These are phyloP conservation scores for Spodoptera littoralis DNA, from an alignment of 2,888 invertebrate genomes.

Conservation along the genomic window DNA sequence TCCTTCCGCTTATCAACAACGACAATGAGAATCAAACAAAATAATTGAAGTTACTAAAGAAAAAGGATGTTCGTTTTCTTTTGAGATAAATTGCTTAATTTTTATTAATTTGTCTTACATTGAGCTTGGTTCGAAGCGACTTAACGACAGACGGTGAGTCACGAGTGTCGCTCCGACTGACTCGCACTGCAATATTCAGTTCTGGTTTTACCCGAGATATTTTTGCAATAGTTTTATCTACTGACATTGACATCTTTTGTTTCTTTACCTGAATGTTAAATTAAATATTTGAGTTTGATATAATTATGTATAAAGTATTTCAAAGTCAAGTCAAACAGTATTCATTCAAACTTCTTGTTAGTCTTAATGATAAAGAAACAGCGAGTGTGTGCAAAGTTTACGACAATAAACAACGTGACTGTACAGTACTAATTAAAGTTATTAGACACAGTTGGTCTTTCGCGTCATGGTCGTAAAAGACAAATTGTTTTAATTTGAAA, in stretches of 20 bases:
- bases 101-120: slow-evolving; percentile 50
- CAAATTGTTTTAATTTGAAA: slow-evolving; percentile 41
- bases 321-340: too few species aligned
- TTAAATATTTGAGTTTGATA: slow-evolving; percentile 4
- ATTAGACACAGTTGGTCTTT: slow-evolving; percentile 40
- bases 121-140: slow-evolving; percentile 40
- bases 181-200: slow-evolving; percentile 21
- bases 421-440: slow-evolving; percentile 40
- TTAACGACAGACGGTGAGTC: slow-evolving; percentile 45
- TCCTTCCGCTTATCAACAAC: slow-evolving; percentile 7
- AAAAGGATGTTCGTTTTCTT: slow-evolving; percentile 38
- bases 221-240: slow-evolving; percentile 23
- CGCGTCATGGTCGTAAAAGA: slow-evolving; percentile 37
- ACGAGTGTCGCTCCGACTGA: slow-evolving; percentile 32
- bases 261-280: slow-evolving; percentile 23
- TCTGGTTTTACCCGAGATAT: slow-evolving; percentile 19
- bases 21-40: slow-evolving; percentile 9
- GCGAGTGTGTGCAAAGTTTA: slow-evolving; percentile 19
- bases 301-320: slow-evolving; percentile 1
- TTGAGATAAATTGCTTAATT: slow-evolving; percentile 56
- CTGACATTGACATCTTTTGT: slow-evolving; percentile 16
- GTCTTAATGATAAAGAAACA: slow-evolving; percentile 25
- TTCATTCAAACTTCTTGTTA: background rate
- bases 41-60: slow-evolving; percentile 21
- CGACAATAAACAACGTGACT: slow-evolving; percentile 20